These are phyloP conservation scores for Dicrostonyx torquatus DNA, from an alignment of 2,797 vertebrate species.

Conservation along the genomic window DNA sequence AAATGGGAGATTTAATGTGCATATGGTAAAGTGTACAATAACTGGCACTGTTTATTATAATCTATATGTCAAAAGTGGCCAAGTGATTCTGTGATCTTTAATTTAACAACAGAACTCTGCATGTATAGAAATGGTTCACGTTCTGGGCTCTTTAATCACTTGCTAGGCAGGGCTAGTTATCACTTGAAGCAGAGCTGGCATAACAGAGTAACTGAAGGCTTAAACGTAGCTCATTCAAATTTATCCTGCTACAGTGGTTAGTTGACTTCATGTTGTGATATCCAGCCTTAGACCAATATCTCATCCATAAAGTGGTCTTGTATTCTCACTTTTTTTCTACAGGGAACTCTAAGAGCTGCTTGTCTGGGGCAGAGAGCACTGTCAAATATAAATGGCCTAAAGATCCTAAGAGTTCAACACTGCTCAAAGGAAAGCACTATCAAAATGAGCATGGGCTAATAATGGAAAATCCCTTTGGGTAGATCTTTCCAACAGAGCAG, in stretches of 20 bases:
- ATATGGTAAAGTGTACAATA: neutral
- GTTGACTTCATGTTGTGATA: neutral
- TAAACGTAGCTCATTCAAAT: neutral
- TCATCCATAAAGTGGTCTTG: neutral
- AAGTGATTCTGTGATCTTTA: conserved; percentile 3
- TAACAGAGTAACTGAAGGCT: neutral
- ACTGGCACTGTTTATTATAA: neutral
- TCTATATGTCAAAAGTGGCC: neutral
- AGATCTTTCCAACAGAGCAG: neutral
- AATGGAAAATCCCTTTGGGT: neutral
- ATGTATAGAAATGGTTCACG: neutral
- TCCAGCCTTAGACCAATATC: neutral
- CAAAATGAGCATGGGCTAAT: neutral
- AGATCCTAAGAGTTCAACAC: neutral
- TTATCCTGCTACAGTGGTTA: neutral
- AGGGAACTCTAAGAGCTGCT: neutral
- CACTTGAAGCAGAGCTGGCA: neutral
- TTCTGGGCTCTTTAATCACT: neutral
- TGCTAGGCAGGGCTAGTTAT: neutral
- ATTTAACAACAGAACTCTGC: neutral
- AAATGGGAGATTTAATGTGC: neutral
- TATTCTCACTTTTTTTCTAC: neutral
- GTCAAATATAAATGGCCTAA: neutral
- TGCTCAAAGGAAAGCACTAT: neutral
- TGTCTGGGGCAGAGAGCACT: neutral